Conservation (phyloP, 2,113 vertebrate genomes). For the Alexandromys fortis region DNA sequence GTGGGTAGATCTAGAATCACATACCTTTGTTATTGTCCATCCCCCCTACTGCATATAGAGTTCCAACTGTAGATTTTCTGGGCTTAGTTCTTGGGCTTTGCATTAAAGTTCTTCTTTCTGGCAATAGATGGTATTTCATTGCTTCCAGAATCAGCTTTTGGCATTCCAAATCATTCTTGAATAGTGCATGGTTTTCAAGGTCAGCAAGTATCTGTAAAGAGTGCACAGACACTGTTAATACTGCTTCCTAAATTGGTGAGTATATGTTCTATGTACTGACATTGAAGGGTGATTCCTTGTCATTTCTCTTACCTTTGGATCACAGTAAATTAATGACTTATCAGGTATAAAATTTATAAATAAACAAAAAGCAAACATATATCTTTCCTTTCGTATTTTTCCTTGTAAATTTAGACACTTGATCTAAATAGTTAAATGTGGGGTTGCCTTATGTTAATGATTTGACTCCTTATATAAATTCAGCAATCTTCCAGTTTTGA, state of each 20-base stretch:
- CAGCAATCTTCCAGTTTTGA: neutral
- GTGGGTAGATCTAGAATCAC: neutral
- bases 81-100: constrained; percentile 90
- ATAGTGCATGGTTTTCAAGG: constrained; percentile 89
- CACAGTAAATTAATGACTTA: neutral
- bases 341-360: neutral
- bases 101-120: constrained; percentile 90
- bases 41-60: constrained; percentile 89
- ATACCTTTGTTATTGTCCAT: constrained; percentile 92
- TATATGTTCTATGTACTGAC: neutral
- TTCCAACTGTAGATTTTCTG: constrained; percentile 90
- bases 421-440: neutral
- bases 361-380: neutral
- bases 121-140: constrained; percentile 91
- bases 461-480: neutral
- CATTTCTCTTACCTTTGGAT: neutral
- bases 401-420: neutral
- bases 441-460: neutral
- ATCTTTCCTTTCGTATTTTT: neutral
- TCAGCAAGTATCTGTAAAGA: constrained; percentile 89
- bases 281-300: neutral
- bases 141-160: constrained; percentile 91
- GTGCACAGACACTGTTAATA: constrained; percentile 64
- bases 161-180: constrained; percentile 90
- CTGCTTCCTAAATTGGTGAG: neutral